Conservation (phyloP, 2,888 invertebrate species). For the Dicranocentrus wangi region DNA sequence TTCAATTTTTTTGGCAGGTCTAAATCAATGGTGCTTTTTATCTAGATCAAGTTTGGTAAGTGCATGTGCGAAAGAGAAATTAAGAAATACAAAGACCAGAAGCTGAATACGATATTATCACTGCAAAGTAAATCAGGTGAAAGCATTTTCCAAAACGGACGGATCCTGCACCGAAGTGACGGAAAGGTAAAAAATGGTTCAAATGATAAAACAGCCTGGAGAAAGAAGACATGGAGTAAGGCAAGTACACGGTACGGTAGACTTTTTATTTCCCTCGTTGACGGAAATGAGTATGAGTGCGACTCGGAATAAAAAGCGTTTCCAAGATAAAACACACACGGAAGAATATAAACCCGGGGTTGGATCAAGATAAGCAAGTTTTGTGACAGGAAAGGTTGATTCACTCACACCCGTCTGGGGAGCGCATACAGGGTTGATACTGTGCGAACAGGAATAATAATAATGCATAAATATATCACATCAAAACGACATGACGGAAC, state of each 20-base stretch:
- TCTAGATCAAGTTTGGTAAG: too few relatives aligned
- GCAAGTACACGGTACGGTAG: constrained; percentile 14
- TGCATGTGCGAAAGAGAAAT: not conserved
- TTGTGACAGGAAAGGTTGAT: constrained; percentile 27
- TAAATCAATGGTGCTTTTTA: too few relatives aligned
- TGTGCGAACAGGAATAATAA: constrained; percentile 36
- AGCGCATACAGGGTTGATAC: not conserved
- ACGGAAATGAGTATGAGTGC: constrained; percentile 38
- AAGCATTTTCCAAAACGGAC: not conserved
- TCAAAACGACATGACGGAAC: constrained; percentile 13
- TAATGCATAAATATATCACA: constrained; percentile 45
- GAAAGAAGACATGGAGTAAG: constrained; percentile 17
- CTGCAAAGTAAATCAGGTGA: constrained; percentile 1
- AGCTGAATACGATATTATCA: too few relatives aligned
- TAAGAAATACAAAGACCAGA: too few relatives aligned
- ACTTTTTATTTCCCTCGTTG: constrained; percentile 40
- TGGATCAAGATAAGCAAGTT: constrained; percentile 32
- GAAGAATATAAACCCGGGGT: not conserved
- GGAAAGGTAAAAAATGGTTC: constrained; percentile 1
- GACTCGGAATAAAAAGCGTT: not conserved
- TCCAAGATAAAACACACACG: not conserved
- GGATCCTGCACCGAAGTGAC: not conserved
- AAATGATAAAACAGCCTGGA: not conserved
- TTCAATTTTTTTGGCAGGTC: too few relatives aligned
- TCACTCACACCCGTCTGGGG: constrained; percentile 8